A percentile compares a stretch with the other conserved stretches of the same genome.
These are phyloP conservation scores for Sylvia borin DNA, from an alignment of 2,797 vertebrate genomes.

Conservation along the genomic window DNA sequence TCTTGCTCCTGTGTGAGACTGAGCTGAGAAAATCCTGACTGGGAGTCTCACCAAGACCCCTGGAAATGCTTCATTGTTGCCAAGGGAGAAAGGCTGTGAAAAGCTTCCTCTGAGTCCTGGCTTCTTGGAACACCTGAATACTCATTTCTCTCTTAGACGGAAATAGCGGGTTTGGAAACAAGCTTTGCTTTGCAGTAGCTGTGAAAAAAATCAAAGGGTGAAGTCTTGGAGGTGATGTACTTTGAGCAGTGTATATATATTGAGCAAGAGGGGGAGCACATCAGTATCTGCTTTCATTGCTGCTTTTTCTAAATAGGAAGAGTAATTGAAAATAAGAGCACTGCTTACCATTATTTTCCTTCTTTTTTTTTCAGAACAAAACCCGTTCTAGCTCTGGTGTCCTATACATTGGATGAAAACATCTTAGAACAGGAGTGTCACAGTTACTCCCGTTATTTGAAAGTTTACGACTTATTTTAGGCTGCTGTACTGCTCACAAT, in stretches of 20 bases:
- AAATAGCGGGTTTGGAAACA: background rate
- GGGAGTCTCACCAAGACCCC: background rate
- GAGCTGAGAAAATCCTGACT: background rate
- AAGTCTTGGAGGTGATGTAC: background rate
- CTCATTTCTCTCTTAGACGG: background rate
- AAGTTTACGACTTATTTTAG: background rate
- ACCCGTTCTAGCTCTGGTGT: background rate
- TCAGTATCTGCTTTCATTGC: background rate
- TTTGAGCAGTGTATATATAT: background rate
- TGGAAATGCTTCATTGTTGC: background rate
- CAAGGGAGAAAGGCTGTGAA: background rate
- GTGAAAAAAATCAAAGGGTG: background rate
- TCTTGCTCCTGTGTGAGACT: background rate
- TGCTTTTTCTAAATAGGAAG: background rate
- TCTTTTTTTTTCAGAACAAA: background rate
- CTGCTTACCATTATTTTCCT: background rate
- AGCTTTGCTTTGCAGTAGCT: background rate
- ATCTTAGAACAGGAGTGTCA: background rate
- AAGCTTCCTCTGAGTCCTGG: background rate
- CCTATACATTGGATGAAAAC: background rate
- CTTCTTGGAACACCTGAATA: background rate
- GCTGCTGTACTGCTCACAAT: background rate
- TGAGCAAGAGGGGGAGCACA: background rate
- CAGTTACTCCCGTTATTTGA: background rate
- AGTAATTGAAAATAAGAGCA: background rate